A percentile compares a stretch with the other conserved stretches of the same genome.
Evolutionary conservation across 2,888 invertebrate species (phyloP).

Genomic region (Agrochola litura): DNA sequence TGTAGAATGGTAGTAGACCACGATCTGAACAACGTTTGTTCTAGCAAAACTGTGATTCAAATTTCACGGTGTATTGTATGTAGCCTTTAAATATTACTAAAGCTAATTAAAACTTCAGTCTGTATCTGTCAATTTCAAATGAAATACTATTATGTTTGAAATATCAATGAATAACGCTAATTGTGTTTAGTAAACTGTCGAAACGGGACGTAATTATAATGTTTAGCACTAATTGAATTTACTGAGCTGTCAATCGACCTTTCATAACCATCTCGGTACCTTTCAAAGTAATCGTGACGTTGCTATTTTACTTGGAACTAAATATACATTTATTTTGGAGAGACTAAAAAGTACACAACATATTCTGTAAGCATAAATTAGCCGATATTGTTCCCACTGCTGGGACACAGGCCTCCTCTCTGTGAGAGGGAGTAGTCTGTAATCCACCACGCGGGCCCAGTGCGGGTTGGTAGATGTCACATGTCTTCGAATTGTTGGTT

Average conservation of each 20-base stretch:
- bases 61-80: too few relatives aligned
- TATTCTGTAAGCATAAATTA: neutral
- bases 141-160: neutral
- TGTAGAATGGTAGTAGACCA: too few relatives aligned
- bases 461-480: too few relatives aligned
- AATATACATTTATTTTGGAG: neutral
- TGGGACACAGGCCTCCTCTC: too few relatives aligned
- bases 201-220: neutral
- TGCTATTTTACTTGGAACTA: neutral
- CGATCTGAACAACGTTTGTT: too few relatives aligned
- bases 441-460: too few relatives aligned
- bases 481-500: too few relatives aligned
- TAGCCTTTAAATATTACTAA: too few relatives aligned
- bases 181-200: slow-evolving; percentile 5
- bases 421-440: too few relatives aligned
- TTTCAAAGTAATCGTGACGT: neutral
- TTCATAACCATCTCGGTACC: neutral
- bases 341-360: accelerated
- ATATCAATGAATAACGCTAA: neutral
- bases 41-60: too few relatives aligned
- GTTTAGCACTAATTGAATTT: slow-evolving; percentile 11
- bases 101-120: neutral
- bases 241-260: neutral
- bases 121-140: neutral
- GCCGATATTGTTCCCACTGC: too few relatives aligned